Base-by-base conservation (phyloP, 2,888 invertebrate genomes). In the Orthosia cruda region DNA sequence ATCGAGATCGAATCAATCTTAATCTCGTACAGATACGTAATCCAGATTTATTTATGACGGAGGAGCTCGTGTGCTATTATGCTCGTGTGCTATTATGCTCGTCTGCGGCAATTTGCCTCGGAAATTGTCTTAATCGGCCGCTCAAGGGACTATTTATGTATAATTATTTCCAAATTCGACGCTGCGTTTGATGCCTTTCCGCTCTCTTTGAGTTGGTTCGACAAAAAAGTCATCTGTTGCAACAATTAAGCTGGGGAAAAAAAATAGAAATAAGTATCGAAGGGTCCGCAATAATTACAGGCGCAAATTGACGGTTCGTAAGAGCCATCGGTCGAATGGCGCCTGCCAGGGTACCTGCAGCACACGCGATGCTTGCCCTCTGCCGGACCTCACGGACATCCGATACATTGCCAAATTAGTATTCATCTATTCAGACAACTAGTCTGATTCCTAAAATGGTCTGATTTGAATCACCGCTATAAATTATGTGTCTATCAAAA, bases 81-180 rank as follows among this genome's bases (percentile, higher is more conserved):
- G 92, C 95, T 95, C 96, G 96, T 96, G 96, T 95, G 96, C 95
- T n/a, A 96, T 96, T 96, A 96, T 96, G 92, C 95, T 95, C 96
- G 96, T 96, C 96, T 95, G 96, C 95, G 92, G 96, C 96, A 96
- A 96, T 96, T 96, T 96, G 95, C 96, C 92, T 96, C 96, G 95
- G 96, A 96, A 96, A 96, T 96, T 96, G 96, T 96, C 96, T 96
- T 96, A 96, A 96, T 96, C 96, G 96, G 94, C 94, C 96, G 96
- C 96, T 96, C 96, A 96, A 96, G 96, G 96, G 96, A 96, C 96
- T 96, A 96, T 96, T 96, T 96, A 96, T 96, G 96, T 96, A 96
- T 96, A 96, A 96, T 96, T 96, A 96, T 96, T 96, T 96, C 96
- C 96, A 96, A 96, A 96, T 96, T 96, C 96, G 95, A 96, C 95